Evolutionary conservation across 2,888 invertebrate genomes (phyloP), one percentile per base, ranked within the genome.

Genomic region (Pandemis corylana): DNA sequence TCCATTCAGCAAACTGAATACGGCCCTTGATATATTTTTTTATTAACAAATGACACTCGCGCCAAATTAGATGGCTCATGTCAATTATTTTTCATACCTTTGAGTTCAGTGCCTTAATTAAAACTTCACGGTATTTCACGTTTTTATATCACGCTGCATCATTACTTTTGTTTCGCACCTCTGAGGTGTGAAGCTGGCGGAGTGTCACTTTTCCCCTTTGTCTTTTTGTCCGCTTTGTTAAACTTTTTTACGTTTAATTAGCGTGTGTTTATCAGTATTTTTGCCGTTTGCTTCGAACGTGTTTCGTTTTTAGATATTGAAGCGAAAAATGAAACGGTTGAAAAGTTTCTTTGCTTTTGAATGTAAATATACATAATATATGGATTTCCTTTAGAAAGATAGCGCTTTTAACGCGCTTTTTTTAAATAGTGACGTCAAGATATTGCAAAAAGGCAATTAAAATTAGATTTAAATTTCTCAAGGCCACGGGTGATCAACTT

Each of bases 41-140:
- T 87, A 85, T 87, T 81, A 80, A 80, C 88, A 87, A 89, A 89
- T 88, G 88, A 85, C 90, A 89, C 89, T 91, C 88, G 84, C 78
- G 73, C 88, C 86, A 91, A 90, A 91, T 92, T 90, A 90, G 89
- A 89, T 86, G 89, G 84, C 89, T 90, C 89, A 87, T 89, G 85
- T 84, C 89, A 90, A 89, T 91, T 89, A 89, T 88, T 85, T 84
- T 82, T 82, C 75, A 15, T 88, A 84, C 80, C 85, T 84, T 84
- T 83, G 85, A 84, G 83, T 87, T 85, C 90, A 90, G 91, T 90
- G 85, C 86, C 85, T 90, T 94, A 93, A 94, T 94, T 94, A 93
- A 93, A 93, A 91, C 90, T 90, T 92, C 85, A 90, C 92, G 92
- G 88, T 85, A 82, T 81, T 81, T 85, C 84, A 84, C 77, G 77